Base-by-base conservation (phyloP, 2,888 invertebrate genomes). In the Drosophila picticornis region DNA sequence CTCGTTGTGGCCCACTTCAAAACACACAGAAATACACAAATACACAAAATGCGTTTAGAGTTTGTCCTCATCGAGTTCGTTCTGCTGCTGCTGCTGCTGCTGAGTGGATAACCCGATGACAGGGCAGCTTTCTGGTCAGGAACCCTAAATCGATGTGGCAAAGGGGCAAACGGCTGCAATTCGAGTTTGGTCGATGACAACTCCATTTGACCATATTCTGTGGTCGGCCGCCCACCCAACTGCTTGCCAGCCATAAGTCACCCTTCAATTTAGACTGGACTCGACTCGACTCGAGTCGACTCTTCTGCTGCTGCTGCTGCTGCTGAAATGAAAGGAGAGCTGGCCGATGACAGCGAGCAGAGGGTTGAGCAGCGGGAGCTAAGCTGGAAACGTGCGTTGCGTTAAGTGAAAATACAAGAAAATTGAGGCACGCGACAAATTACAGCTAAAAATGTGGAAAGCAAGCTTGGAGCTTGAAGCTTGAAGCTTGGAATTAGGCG, bases 321-420 rank as follows among this genome's bases (percentile, higher is more conserved):
- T 40, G 6, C n/a, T 13, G 31, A 73, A 77, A 76, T 64, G 79
- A 78, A 77, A 78, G 79, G 13, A 34, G 53, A 72, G 80, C 67
- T 55, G 66, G 72, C 68, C 74, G 81, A 56, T 80, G 80, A 80
- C 78, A 78, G 80, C 57, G 60, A 29, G 46, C 60, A 38, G 60
- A 46, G 52, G 77, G 67, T 52, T 74, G 77, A 51, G 57, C 65
- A 61, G 70, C 70, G 70, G 64, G 3, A 57, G 57, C 66, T 79
- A 72, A 79, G 79, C 77, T 77, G 75, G 68, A 53, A 70, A 89
- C 84, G 84, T 85, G 84, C 87, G 87, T 77, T 72, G 84, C 77
- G 89, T 85, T 85, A 85, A 85, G 87, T 89, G 80, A 89, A 86
- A 81, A 84, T 72, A 80, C 77, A 83, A 81, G 80, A 81, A 77